Conservation (phyloP, 2,797 vertebrate genomes). For the Sebastes baramenuke region DNA sequence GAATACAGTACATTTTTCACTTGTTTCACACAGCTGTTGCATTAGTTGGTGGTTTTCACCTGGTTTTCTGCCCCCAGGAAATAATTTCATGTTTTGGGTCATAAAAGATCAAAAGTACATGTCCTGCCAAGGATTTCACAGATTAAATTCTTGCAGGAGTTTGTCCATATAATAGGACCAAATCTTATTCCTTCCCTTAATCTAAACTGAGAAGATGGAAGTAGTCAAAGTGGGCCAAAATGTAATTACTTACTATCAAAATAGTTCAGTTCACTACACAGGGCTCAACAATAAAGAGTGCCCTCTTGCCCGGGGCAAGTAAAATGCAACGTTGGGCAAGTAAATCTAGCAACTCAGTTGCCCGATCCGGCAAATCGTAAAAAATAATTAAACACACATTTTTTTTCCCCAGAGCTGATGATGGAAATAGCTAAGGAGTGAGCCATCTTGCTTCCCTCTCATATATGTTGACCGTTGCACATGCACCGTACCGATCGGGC, state of each 20-base stretch:
- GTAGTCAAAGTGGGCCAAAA: accelerated
- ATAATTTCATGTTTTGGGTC: neutral
- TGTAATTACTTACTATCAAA: neutral
- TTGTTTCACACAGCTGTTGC: neutral
- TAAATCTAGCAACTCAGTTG: too few relatives aligned
- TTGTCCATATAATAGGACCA: neutral
- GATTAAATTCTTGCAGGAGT: accelerated
- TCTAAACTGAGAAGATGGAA: neutral
- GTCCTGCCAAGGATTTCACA: neutral
- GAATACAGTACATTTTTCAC: neutral
- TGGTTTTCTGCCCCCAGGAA: neutral
- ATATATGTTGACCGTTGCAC: accelerated
- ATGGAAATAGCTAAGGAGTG: too few relatives aligned
- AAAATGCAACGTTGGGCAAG: accelerated
- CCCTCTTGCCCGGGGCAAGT: accelerated
- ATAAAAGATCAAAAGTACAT: neutral
- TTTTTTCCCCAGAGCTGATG: too few relatives aligned
- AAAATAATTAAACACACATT: too few relatives aligned
- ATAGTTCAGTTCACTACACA: neutral
- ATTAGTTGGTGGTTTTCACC: neutral
- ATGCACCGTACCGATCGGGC: too few relatives aligned
- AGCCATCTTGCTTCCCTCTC: too few relatives aligned
- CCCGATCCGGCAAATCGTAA: too few relatives aligned
- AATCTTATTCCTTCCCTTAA: neutral
- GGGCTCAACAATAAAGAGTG: too few relatives aligned